Evolutionary conservation across 2,888 invertebrate species (phyloP).

Genomic region (Teinopalpus imperialis): DNA sequence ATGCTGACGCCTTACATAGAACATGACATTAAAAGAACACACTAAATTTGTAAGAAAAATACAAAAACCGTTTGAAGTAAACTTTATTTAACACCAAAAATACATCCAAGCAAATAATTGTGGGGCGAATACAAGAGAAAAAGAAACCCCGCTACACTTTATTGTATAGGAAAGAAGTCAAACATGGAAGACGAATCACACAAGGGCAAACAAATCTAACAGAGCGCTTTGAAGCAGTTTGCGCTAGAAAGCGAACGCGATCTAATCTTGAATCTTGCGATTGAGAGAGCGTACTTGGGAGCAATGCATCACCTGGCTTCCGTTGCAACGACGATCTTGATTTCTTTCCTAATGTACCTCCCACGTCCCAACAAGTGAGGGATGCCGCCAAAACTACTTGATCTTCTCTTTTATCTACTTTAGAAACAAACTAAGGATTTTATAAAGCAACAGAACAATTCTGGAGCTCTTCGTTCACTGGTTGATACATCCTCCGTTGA

Average conservation of each 20-base stretch:
- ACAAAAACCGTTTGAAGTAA: conserved; percentile 6
- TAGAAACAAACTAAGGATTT: conserved; percentile 25
- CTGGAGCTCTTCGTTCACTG: conserved; percentile 40
- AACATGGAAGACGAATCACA: conserved; percentile 32
- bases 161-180: conserved; percentile 28
- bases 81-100: conserved; percentile 24
- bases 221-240: conserved; percentile 54
- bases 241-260: conserved; percentile 62
- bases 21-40: too few species aligned
- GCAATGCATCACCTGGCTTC: conserved; percentile 79
- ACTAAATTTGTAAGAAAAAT: conserved; percentile 6
- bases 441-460: conserved; percentile 32
- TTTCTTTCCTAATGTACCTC: conserved; percentile 72
- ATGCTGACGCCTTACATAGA: too few species aligned
- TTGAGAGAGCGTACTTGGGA: conserved; percentile 59
- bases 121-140: conserved; percentile 21
- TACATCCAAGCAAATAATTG: conserved; percentile 19
- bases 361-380: conserved; percentile 64
- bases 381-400: conserved; percentile 50
- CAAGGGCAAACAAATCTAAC: conserved; percentile 53
- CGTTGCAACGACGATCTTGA: conserved; percentile 75
- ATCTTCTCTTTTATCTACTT: conserved; percentile 41
- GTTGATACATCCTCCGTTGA: conserved; percentile 45
- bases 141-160: conserved; percentile 29
- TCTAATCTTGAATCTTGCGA: conserved; percentile 68